Evolutionary conservation across 2,797 vertebrate species (phyloP), one percentile per base, ranked within the genome.

Genomic region (Bufotes viridis): DNA sequence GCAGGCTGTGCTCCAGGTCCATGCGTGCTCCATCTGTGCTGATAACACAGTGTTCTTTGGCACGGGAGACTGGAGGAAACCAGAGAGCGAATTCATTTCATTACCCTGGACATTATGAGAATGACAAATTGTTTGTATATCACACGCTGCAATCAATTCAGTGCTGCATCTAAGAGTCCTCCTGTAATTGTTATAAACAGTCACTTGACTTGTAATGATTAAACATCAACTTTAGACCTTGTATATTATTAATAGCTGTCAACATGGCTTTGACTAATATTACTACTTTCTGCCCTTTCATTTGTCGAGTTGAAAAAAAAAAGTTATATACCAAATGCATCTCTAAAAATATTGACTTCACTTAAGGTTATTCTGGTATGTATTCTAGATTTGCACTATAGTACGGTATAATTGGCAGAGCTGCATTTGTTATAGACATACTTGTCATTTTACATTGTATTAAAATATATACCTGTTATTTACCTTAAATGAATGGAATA

Each of bases 1-100:
- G 93, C 94, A 95, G 94, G 94, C 95, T 93, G 90, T 91, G 92
- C 94, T 95, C 95, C 95, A 96, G 95, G 94, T 92, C 93, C 94
- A 95, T 90, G 94, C 93, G 92, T 91, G 92, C 93, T 93, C 95
- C 94, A 95, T 96, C 95, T 95, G 95, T 95, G 94, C 95, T 93
- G 93, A 95, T 95, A 95, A 95, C 95, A 94, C 93, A 93, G 94
- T 95, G 94, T 96, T 95, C 95, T 94, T 95, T 95, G 94, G 95
- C 95, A 94, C 91, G 69, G 81, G 92, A 94, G 93, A 91, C 92
- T 91, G 88, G 93, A 95, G 94, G 94, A 95, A 95, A 93, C 93
- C 93, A 94, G 93, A 93, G 94, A 94, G 93, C 92, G 94, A 95
- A 95, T 95, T 95, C 92, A 93, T 95, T 95, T 94, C 92, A 92